A percentile compares a stretch with the other conserved stretches of the same genome.
phyloP scores from a whole-genome alignment of 2,888 invertebrate species.

The Holacanthella duospinosa region DNA sequence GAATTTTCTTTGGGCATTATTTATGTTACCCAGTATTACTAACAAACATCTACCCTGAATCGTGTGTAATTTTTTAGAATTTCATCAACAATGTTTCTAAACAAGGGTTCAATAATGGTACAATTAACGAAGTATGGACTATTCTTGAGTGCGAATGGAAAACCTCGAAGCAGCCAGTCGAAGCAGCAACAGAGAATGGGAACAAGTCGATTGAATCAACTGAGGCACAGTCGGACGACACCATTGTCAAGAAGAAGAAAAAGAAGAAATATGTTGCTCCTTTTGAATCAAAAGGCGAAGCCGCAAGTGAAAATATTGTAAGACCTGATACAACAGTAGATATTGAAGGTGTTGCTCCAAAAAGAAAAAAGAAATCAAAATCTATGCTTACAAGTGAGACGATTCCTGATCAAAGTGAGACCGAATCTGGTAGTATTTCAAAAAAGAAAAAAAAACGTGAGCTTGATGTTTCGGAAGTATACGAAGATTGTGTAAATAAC shows the following conservation, averaged over 20 bases:
- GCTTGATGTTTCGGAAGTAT: too few species aligned
- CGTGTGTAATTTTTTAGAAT: slow-evolving; percentile 38
- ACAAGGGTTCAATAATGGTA: slow-evolving; percentile 48
- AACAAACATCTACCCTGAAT: not conserved
- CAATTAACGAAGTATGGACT: slow-evolving; percentile 60
- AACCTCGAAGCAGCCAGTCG: slow-evolving; percentile 7
- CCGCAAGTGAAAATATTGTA: not conserved
- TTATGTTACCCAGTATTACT: too few species aligned
- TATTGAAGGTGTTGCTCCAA: too few species aligned
- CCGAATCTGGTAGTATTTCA: too few species aligned
- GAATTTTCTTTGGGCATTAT: too few species aligned
- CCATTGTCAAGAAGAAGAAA: slow-evolving; percentile 15
- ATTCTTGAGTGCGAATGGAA: slow-evolving; percentile 41
- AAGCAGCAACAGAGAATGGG: slow-evolving; percentile 40
- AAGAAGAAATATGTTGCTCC: slow-evolving; percentile 12
- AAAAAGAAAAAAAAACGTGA: too few species aligned
- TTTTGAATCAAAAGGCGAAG: not conserved
- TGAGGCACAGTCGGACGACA: slow-evolving; percentile 3
- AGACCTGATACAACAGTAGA: too few species aligned
- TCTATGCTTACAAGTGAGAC: too few species aligned
- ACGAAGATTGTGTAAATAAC: too few species aligned
- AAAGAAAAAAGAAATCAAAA: too few species aligned
- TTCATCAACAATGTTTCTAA: slow-evolving; percentile 45
- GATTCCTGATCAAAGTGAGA: too few species aligned
- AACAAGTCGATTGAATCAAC: slow-evolving; percentile 38